Base-by-base conservation (phyloP, 2,888 invertebrate genomes). In the Cryptophagus acutangulus region DNA sequence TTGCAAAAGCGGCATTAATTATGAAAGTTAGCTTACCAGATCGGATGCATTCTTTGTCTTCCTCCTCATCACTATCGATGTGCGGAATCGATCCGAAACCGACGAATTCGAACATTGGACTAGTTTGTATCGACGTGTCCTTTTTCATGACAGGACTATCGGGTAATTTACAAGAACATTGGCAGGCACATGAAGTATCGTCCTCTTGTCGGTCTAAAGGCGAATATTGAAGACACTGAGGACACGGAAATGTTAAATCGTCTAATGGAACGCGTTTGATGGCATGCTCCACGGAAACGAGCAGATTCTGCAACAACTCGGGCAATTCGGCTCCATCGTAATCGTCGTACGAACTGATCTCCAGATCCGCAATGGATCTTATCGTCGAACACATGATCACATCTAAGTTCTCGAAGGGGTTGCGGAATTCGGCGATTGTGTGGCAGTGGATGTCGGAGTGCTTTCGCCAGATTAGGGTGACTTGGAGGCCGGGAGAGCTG, bases 51-150 rank as follows among this genome's bases (percentile, higher is more conserved):
- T 67, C 67, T 46, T 65, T 64, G 29, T 58, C 58, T 52, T 76
- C 77, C 62, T 82, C 82, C 55, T 82, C 82, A 58, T 82, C 82
- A 63, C 82, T 82, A 67, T 83, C 82, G 55, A 82, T 82, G 65
- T 82, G 82, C 45, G 82, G 82, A 67, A 82, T 81, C 30, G 77
- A 74, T 17, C 78, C 78, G n/a, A n/a, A n/a, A n/a, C n/a, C n/a
- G 37, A 78, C 81, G 55, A 80, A 71, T 63, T 81, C 81, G 64
- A 81, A 81, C 66, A 78, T 76, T 47, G 77, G 71, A 63, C 71
- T 71, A 46, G 73, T 71, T 55, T 73, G 71, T 41, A 72, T 72
- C 25, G 69, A 66, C 14, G 66, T 63, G 55, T 72, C 72, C 46
- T 65, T 69, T 48, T 61, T 67, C 36, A 65, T 59, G 17, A 70